phyloP scores from a whole-genome alignment of 2,888 invertebrate species.

The Sarcophaga variegata region DNA sequence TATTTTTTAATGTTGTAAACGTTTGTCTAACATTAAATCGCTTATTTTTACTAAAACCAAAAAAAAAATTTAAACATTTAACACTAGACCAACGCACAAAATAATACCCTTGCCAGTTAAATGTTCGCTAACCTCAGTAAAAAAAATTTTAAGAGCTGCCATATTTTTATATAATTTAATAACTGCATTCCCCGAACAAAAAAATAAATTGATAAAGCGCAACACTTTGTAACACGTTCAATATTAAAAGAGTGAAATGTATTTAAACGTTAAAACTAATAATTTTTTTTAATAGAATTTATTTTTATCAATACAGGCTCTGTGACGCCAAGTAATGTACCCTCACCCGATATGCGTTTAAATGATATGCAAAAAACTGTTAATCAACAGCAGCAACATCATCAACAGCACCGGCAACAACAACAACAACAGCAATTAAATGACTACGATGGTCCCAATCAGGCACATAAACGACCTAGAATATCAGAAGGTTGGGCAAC shows the following conservation, averaged over 20 bases:
- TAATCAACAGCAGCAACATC: conserved; percentile 77
- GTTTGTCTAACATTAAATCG: no score
- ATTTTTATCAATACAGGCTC: conserved; percentile 85
- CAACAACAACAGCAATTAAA: conserved; percentile 76
- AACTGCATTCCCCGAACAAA: conserved; percentile 22
- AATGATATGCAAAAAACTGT: conserved; percentile 76
- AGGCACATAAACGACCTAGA: conserved; percentile 90
- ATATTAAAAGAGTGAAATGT: conserved; percentile 62
- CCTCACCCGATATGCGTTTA: conserved; percentile 85
- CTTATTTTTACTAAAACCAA: no score
- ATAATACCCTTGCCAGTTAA: no score
- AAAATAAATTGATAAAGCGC: neutral
- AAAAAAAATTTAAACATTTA: no score
- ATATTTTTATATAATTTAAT: conserved; percentile 40
- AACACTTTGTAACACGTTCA: conserved; percentile 33
- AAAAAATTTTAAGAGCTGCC: conserved; percentile 32
- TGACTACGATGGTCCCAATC: conserved; percentile 84
- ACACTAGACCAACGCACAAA: no score
- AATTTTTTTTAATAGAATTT: conserved; percentile 77
- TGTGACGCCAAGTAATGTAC: conserved; percentile 92
- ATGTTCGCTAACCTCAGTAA: no score
- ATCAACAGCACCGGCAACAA: conserved; percentile 77
- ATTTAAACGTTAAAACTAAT: conserved; percentile 58
- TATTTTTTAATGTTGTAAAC: no score
- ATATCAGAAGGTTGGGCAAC: conserved; percentile 95